Conservation (phyloP, 2,797 vertebrate species). For the Leucoraja ocellata region DNA sequence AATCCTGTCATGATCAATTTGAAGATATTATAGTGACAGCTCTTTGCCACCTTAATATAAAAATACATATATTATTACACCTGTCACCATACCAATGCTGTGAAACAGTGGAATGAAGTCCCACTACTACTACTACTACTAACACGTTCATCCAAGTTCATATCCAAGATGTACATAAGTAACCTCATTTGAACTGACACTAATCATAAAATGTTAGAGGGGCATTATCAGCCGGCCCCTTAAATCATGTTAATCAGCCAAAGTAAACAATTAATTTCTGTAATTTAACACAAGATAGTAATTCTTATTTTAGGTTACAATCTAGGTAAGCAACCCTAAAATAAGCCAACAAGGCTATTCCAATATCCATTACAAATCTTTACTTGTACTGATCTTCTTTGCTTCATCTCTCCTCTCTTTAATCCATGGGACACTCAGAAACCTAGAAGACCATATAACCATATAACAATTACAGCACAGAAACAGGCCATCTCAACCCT, state of each 20-base stretch:
- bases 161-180: neutral
- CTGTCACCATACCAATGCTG: neutral
- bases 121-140: neutral
- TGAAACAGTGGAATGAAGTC: neutral
- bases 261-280: neutral
- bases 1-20: neutral
- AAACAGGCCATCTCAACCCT: no score
- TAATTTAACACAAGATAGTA: neutral
- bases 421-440: neutral
- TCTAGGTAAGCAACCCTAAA: neutral
- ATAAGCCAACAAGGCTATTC: neutral
- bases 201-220: neutral
- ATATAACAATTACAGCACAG: no score
- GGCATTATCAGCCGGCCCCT: neutral
- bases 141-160: neutral
- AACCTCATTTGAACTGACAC: neutral
- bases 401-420: conserved; percentile 1
- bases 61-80: neutral
- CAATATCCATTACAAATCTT: neutral
- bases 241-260: neutral
- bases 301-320: neutral
- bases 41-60: neutral
- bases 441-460: neutral
- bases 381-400: neutral
- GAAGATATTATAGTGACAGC: neutral